These are phyloP conservation scores for Dendropsophus ebraccatus DNA, from an alignment of 2,113 vertebrate species.

Conservation along the genomic window DNA sequence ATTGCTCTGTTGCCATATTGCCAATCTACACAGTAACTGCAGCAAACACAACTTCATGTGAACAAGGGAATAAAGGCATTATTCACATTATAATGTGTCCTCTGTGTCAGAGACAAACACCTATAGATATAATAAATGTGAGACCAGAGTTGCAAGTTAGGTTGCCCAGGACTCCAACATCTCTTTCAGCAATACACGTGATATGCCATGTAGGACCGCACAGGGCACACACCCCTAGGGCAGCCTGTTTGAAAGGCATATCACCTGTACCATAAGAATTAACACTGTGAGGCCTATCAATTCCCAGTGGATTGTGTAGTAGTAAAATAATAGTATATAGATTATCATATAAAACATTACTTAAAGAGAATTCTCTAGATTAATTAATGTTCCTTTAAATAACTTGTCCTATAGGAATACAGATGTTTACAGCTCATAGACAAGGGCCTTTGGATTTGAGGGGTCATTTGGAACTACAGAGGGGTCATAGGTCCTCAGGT, in stretches of 20 bases:
- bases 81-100: too few species aligned
- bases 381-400: neutral
- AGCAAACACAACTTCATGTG: too few species aligned
- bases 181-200: too few species aligned
- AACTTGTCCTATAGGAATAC: slow-evolving; percentile 15
- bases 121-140: too few species aligned
- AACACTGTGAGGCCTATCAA: neutral
- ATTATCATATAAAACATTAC: neutral
- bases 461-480: neutral
- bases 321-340: neutral
- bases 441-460: neutral
- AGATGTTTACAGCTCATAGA: neutral
- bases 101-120: too few species aligned
- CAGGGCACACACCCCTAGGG: too few species aligned
- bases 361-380: neutral
- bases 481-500: slow-evolving; percentile 30
- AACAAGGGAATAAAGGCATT: too few species aligned
- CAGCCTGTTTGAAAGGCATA: neutral
- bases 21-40: too few species aligned
- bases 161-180: too few species aligned
- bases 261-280: neutral
- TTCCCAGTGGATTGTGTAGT: neutral
- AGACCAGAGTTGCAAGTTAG: too few species aligned
- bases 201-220: too few species aligned
- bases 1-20: too few species aligned